These are phyloP conservation scores for Anthophora plumipes DNA, from an alignment of 2,888 invertebrate genomes.

Conservation along the genomic window DNA sequence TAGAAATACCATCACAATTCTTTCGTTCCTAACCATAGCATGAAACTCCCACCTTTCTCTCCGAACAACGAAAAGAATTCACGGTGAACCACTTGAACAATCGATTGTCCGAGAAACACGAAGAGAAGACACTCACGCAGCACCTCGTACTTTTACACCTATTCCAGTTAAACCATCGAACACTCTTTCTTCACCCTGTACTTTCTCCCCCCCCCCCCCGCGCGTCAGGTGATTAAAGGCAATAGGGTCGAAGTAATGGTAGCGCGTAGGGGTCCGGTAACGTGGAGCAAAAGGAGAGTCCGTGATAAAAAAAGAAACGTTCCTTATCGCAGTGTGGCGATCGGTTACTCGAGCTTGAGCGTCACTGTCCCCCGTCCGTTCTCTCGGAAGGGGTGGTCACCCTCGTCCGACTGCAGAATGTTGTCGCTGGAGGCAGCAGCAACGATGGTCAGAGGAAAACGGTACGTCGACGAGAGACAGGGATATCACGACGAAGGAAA, in stretches of 20 bases:
- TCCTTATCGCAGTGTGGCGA: constrained; percentile 56
- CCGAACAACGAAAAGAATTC: not conserved
- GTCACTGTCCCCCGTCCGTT: constrained; percentile 79
- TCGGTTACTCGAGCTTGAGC: constrained; percentile 77
- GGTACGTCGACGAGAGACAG: constrained; percentile 58
- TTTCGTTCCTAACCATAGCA: too few relatives aligned
- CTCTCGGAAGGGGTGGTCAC: constrained; percentile 78
- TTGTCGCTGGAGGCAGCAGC: constrained; percentile 83
- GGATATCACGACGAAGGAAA: constrained; percentile 48
- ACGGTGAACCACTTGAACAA: not conserved
- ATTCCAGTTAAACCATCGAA: constrained; percentile 22
- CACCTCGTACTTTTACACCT: constrained; percentile 1
- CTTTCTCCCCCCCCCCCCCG: constrained; percentile 11
- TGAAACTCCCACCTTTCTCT: not conserved
- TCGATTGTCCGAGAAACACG: not conserved
- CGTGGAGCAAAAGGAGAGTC: constrained; percentile 48
- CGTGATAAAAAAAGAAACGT: constrained; percentile 65
- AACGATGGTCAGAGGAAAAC: constrained; percentile 75
- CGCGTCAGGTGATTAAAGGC: constrained; percentile 55
- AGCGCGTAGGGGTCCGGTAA: constrained; percentile 34
- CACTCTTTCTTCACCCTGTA: constrained; percentile 26
- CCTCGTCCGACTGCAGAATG: constrained; percentile 83
- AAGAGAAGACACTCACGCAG: not conserved
- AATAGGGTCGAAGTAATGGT: constrained; percentile 62
- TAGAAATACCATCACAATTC: not conserved